Base-by-base conservation (phyloP, 2,113 vertebrate species). In the Melospiza melodia region DNA sequence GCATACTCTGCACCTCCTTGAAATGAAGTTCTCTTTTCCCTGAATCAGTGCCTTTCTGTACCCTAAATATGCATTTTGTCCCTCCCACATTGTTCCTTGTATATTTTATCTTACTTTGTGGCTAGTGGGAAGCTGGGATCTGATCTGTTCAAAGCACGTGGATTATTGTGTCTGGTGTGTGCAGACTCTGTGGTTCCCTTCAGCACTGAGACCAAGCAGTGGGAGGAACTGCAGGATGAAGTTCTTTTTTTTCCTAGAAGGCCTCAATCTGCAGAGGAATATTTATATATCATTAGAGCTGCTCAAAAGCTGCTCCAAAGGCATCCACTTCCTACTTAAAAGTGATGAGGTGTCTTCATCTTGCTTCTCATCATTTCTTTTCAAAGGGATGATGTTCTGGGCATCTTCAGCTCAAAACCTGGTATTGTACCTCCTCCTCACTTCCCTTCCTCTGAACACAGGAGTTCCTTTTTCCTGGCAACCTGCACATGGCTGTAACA, bases 341-440 rank as follows among this genome's bases (percentile, higher is more conserved):
- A 79, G 37, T 24, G 31, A 44, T 37, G 33, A 79, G 14, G 14
- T 49, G 5, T 82, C 57, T 84, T 71, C 48, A 11, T 55, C 66
- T 79, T 93, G 55, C 52, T 87, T 63, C 48, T 94, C 19, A 33
- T 71, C 14, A 41, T 35, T 12, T 5, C 28, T 76, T 88, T 68
- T 54, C 23, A 77, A 62, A 59, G 44, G 8, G 14, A 8, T 49
- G 17, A 30, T 80, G 41, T 35, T 57, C 23, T 87, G 62, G 49
- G 35, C 15, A 33, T 39, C 62, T 79, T 67, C 52, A 83, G 49
- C 59, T 79, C 62, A 63, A 72, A 87, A 23, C 20, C 43, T 82
- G 69, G 2, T 37, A 2, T 19, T 1, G 0, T 54, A 11, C 27
- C 35, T 87, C 55, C 33, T 67, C 41, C 31, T 87, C 1, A 3